A percentile compares a stretch with the other conserved stretches of the same genome.
These are phyloP conservation scores for Perodicticus potto DNA, from an alignment of 2,797 vertebrate species.

Conservation along the genomic window DNA sequence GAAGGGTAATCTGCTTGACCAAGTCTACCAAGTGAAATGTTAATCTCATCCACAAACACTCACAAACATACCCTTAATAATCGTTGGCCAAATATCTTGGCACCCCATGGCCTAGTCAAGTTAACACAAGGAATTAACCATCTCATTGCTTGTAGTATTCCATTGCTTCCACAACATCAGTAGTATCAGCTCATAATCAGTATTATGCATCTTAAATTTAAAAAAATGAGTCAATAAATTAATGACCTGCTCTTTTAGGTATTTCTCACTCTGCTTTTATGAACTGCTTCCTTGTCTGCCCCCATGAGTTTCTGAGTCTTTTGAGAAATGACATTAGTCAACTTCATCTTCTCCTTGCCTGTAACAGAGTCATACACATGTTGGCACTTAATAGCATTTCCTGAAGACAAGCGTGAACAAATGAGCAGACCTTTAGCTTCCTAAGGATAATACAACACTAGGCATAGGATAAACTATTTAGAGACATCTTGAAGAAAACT, in stretches of 20 bases:
- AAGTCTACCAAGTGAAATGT: background rate
- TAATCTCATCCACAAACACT: background rate
- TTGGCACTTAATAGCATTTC: background rate
- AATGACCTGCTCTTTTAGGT: background rate
- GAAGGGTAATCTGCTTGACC: background rate
- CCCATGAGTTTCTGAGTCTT: background rate
- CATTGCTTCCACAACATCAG: too few relatives aligned
- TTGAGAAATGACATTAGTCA: background rate
- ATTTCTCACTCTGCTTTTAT: background rate
- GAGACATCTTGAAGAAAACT: background rate
- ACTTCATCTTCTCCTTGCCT: background rate
- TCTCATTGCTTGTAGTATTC: background rate
- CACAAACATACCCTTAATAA: background rate
- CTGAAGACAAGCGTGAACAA: background rate
- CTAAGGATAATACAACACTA: background rate
- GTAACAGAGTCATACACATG: background rate
- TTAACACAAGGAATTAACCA: background rate
- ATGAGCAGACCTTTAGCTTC: background rate
- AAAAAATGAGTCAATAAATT: background rate
- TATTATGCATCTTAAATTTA: background rate
- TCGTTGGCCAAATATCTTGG: background rate
- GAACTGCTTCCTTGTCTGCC: background rate
- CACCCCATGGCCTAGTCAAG: background rate
- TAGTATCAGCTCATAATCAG: background rate
- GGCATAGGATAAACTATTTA: background rate